These are phyloP conservation scores for Melolontha melolontha DNA, from an alignment of 2,888 invertebrate genomes.

Conservation along the genomic window DNA sequence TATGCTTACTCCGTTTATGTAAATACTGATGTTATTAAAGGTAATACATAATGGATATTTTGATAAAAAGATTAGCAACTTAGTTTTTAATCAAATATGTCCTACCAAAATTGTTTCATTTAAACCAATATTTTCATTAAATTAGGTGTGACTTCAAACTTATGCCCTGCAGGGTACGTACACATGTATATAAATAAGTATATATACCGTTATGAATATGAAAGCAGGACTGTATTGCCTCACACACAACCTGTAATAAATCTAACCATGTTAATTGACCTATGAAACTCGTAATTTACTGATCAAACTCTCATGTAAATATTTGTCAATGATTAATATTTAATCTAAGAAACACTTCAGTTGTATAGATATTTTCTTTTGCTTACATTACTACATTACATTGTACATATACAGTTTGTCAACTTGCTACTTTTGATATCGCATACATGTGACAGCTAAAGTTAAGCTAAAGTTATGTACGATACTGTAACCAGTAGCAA, in stretches of 20 bases:
- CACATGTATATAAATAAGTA: not conserved
- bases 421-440: constrained; percentile 4
- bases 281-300: constrained; percentile 18
- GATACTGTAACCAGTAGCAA: not conserved
- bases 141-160: too few relatives aligned
- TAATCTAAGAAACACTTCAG: constrained; percentile 7
- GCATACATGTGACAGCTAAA: not conserved
- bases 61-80: too few relatives aligned
- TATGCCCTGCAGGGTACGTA: not conserved
- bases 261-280: constrained; percentile 13
- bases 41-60: too few relatives aligned
- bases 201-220: not conserved
- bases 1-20: too few relatives aligned
- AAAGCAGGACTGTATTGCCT: constrained; percentile 9
- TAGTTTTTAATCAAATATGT: too few relatives aligned
- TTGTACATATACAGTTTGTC: constrained; percentile 14
- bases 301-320: constrained; percentile 6
- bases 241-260: constrained; percentile 10
- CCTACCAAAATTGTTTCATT: too few relatives aligned
- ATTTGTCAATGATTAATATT: constrained; percentile 19
- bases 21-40: too few relatives aligned
- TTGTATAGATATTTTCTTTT: constrained; percentile 1
- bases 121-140: too few relatives aligned
- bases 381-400: constrained; percentile 14
- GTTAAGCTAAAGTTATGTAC: not conserved